These are phyloP conservation scores for Lagria hirta DNA, from an alignment of 2,888 invertebrate species.

Conservation along the genomic window DNA sequence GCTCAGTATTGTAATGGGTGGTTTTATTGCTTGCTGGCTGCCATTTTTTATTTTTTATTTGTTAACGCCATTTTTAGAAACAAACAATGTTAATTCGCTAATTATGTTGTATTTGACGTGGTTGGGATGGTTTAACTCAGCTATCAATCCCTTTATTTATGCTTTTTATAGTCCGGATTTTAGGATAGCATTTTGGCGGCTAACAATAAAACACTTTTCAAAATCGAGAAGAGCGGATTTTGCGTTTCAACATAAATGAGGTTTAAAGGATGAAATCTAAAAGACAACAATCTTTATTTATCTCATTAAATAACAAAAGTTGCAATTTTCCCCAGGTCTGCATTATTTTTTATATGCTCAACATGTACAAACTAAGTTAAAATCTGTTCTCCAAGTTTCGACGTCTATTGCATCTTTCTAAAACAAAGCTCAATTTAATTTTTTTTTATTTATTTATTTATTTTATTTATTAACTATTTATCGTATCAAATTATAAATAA, in stretches of 20 bases:
- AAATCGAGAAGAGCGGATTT: slow-evolving; percentile 49
- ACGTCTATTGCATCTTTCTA: too few relatives aligned
- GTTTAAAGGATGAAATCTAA: too few relatives aligned
- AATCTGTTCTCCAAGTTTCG: too few relatives aligned
- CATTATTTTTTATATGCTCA: too few relatives aligned
- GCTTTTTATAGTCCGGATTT: slow-evolving; percentile 89
- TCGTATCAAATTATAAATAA: too few relatives aligned
- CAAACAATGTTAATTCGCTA: slow-evolving; percentile 57
- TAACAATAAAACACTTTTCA: slow-evolving; percentile 72
- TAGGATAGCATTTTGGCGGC: slow-evolving; percentile 81
- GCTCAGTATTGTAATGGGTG: slow-evolving; percentile 82
- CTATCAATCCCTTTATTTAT: slow-evolving; percentile 88
- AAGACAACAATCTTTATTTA: too few relatives aligned
- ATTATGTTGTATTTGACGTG: slow-evolving; percentile 79
- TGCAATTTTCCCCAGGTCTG: too few relatives aligned
- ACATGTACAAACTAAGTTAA: too few relatives aligned
- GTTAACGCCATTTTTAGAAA: slow-evolving; percentile 74
- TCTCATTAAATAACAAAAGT: slow-evolving; percentile 1
- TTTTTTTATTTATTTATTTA: too few relatives aligned
- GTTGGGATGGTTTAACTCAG: slow-evolving; percentile 89
- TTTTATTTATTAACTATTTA: too few relatives aligned
- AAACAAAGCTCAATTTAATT: too few relatives aligned
- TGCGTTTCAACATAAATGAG: slow-evolving; percentile 50
- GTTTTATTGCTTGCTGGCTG: slow-evolving; percentile 85
- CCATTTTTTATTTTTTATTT: slow-evolving; percentile 85